Evolutionary conservation across 2,888 invertebrate genomes (phyloP).

Genomic region (Acrobasis consociella): DNA sequence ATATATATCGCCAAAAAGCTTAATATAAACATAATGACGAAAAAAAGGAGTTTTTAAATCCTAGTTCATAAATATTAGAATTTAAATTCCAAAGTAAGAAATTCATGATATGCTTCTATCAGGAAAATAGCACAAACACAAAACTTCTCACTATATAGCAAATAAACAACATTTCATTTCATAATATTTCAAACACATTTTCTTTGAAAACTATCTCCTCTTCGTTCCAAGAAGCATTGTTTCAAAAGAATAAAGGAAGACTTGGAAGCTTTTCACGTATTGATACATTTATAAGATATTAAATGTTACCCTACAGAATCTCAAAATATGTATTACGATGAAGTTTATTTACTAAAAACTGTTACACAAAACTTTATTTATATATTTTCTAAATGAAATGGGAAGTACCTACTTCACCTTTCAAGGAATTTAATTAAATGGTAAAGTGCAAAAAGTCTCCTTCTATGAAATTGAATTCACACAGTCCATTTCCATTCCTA

Average conservation of each 20-base stretch:
- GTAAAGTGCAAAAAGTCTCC: too few relatives aligned
- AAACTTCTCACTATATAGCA: not conserved
- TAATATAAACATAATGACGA: too few relatives aligned
- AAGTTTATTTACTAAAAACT: slow-evolving; percentile 2
- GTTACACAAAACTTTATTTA: not conserved
- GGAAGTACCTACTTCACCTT: too few relatives aligned
- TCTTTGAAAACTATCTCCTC: slow-evolving; percentile 3
- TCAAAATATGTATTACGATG: not conserved
- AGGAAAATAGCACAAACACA: not conserved
- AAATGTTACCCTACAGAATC: not conserved
- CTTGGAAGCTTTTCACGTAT: slow-evolving; percentile 10
- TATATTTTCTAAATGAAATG: too few relatives aligned
- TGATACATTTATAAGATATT: slow-evolving; percentile 4
- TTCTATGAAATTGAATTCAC: too few relatives aligned
- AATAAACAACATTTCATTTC: slow-evolving; percentile 8
- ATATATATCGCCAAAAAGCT: too few relatives aligned
- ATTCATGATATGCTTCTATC: too few relatives aligned
- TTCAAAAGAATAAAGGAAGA: slow-evolving; percentile 13
- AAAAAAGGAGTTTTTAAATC: too few relatives aligned
- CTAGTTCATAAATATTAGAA: too few relatives aligned
- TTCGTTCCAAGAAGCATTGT: slow-evolving; percentile 11
- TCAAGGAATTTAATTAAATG: too few relatives aligned
- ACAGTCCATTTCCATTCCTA: too few relatives aligned
- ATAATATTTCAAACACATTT: slow-evolving; percentile 4
- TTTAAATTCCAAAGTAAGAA: too few relatives aligned